Evolutionary conservation across 2,113 vertebrate species (phyloP).

Genomic region (Labeo catla): DNA sequence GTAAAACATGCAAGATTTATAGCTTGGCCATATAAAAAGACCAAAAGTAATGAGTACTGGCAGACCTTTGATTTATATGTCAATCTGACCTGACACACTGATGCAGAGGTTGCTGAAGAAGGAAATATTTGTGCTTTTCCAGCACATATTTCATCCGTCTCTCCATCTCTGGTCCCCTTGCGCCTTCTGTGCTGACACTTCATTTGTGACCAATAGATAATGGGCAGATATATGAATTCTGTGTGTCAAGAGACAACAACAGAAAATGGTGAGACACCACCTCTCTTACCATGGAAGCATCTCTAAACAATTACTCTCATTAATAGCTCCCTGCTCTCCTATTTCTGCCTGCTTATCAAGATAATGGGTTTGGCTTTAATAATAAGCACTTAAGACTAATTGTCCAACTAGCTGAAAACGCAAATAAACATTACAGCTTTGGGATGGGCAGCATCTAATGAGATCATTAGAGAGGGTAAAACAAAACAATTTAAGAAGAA

Average conservation of each 20-base stretch:
- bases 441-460: conserved; percentile 15
- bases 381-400: conserved; percentile 22
- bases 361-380: conserved; percentile 31
- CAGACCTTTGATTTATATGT: conserved; percentile 18
- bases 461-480: not conserved
- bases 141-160: conserved; percentile 32
- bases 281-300: not conserved
- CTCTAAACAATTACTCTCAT: conserved; percentile 4
- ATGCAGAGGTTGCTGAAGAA: conserved; percentile 42
- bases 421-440: conserved; percentile 13
- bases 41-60: not conserved
- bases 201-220: conserved; percentile 26
- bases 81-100: conserved; percentile 20
- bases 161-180: not conserved
- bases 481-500: not conserved
- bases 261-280: not conserved
- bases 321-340: not conserved
- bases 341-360: not conserved
- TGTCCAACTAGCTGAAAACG: conserved; percentile 13
- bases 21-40: not conserved
- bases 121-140: conserved; percentile 38
- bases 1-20: not conserved
- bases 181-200: conserved; percentile 15
- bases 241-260: conserved; percentile 18
- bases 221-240: conserved; percentile 2